Percentiles rank a stretch among this genome's conserved stretches.
phyloP scores from a whole-genome alignment of 2,888 invertebrate species.

The Drosophila trichaetosa region DNA sequence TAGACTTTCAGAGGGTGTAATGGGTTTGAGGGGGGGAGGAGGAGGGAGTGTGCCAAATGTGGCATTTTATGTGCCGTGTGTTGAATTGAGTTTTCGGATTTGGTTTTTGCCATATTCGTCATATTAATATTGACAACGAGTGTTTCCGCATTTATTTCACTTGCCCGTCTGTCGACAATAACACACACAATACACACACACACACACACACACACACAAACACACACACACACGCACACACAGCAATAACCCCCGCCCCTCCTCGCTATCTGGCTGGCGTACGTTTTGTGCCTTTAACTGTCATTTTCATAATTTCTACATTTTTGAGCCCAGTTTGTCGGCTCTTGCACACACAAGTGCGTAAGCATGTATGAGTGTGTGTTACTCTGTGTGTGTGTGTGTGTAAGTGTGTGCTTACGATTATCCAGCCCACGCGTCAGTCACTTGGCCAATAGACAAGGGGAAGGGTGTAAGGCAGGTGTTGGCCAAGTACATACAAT shows the following conservation, averaged over 20 bases:
- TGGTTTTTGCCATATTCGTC: slow-evolving; percentile 82
- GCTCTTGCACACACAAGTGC: slow-evolving; percentile 31
- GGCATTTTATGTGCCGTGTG: slow-evolving; percentile 78
- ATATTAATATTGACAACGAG: slow-evolving; percentile 82
- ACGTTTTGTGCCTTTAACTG: slow-evolving; percentile 78
- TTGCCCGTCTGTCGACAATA: slow-evolving; percentile 61
- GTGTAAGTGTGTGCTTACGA: slow-evolving; percentile 46
- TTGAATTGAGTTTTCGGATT: slow-evolving; percentile 81
- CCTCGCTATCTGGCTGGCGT: slow-evolving; percentile 16
- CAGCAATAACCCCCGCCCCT: not conserved
- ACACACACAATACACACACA: not conserved
- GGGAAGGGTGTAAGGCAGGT: slow-evolving; percentile 29
- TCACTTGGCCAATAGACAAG: slow-evolving; percentile 15
- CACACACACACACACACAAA: not conserved
- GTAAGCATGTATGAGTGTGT: slow-evolving; percentile 2
- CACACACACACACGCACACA: not conserved
- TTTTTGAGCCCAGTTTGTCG: slow-evolving; percentile 74
- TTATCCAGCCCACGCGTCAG: slow-evolving; percentile 78
- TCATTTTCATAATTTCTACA: slow-evolving; percentile 82
- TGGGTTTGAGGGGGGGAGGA: too few relatives aligned
- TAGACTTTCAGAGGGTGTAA: slow-evolving; percentile 7
- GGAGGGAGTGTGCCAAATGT: slow-evolving; percentile 41
- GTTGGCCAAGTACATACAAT: slow-evolving; percentile 48
- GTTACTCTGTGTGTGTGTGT: not conserved
- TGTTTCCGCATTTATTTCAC: slow-evolving; percentile 81